Evolutionary conservation across 2,113 vertebrate species (phyloP), one percentile per base, ranked within the genome.

Genomic region (Thomomys bottae): DNA sequence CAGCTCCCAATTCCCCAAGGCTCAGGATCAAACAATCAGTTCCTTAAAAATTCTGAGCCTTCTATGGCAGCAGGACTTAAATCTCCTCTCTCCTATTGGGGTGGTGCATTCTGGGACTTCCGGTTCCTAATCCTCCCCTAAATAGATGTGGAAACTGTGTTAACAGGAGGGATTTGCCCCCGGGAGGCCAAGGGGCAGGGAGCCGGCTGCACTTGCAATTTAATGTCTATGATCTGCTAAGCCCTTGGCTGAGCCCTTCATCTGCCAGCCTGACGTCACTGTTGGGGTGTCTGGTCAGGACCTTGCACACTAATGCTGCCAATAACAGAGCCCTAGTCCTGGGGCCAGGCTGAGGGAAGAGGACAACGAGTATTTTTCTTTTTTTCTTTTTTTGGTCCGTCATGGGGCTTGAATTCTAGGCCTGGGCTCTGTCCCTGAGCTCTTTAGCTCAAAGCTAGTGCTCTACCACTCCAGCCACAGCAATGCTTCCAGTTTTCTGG

Each of bases 151-250:
- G n/a, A 90, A 88, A 32, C 21, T 40, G 79, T 80, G 85, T 68
- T 40, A 94, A 82, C 63, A 23, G 72, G 78, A 64, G 66, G 87
- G 87, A 95, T 92, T 95, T 95, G 82, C 6, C 85, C 57, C 75
- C 0, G 11, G n/a, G 71, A 71, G 71, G 6, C 32, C 54, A 8
- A 8, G 57, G 24, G 20, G 40, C 70, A 45, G 83, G 18, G 67
- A 49, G 32, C 49, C 14, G 6, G 76, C 75, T 89, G 81, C 21
- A 23, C 59, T 96, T 54, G 24, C 34, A 82, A 45, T 54, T 92
- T 86, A 88, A 81, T 87, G 95, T 92, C 18, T 6, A 2, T 90
- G 63, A 88, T 81, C 83, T 40, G 89, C 49, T 85, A 90, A 88
- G 24, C 75, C 2, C 36, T 92, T 42, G 30, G 34, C 57, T 11